Evolutionary conservation across 2,888 invertebrate species (phyloP), one percentile per base, ranked within the genome.

Genomic region (Hydraecia micacea): DNA sequence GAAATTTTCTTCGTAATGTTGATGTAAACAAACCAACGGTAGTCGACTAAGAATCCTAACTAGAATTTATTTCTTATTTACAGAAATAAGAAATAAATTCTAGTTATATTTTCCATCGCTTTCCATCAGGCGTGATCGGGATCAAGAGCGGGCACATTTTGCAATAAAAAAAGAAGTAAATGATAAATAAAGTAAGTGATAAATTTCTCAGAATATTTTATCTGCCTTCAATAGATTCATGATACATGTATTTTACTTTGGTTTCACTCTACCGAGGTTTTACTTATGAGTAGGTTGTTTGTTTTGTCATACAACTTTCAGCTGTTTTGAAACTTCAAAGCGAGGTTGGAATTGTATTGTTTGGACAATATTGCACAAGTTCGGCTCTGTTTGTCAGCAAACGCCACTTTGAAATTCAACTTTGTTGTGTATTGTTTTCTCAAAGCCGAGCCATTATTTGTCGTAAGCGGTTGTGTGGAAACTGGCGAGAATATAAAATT

Each of bases 281-380:
- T 66, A 49, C 25, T 25, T 66, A 58, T 52, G 25, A 39, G 36
- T 66, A 66, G 2, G 58, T 32, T 77, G 73, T 79, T 85, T 75
- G 74, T 46, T 69, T 67, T 58, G 65, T 65, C 55, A 80, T 58
- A 67, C 13, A 76, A 76, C 68, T 73, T 86, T 70, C 32, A 68
- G 69, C 75, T 72, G 73, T 81, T 79, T 66, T 18, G 36, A 63
- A 80, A 81, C 42, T 73, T 88, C 36, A 73, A 77, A 77, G 60
- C 73, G 55, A 73, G 39, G n/a, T 65, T 74, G 36, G n/a, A 77
- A 80, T 83, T 81, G 77, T 65, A 80, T 75, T 77, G 49, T 82
- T 72, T 65, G 58, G 28, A 87, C 80, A 85, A 80, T 73, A 83
- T 87, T 83, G 63, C 52, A 58, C 39, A 75, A 86, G 71, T 86